These are phyloP conservation scores for Vollenhovia emeryi DNA, from an alignment of 1,140 invertebrate genomes.

Conservation along the genomic window DNA sequence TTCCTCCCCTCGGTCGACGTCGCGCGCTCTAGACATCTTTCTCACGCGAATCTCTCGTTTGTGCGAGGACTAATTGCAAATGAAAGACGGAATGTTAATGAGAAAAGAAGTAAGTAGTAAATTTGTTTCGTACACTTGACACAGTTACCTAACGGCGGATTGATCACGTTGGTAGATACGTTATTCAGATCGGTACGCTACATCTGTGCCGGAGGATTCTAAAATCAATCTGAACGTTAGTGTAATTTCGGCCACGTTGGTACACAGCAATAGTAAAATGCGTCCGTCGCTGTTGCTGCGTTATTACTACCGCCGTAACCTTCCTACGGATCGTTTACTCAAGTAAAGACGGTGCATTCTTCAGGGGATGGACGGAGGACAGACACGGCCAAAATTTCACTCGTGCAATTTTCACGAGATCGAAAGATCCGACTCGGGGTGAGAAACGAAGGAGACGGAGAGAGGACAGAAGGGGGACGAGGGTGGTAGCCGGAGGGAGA, in stretches of 20 bases:
- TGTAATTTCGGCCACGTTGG: background rate
- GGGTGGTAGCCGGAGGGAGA: slow-evolving; percentile 46
- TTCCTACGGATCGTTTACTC: slow-evolving; percentile 26
- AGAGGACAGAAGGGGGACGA: background rate
- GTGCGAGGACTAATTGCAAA: background rate
- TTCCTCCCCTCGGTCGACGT: background rate
- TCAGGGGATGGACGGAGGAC: slow-evolving; percentile 26
- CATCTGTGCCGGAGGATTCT: background rate
- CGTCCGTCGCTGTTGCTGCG: background rate
- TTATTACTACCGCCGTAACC: slow-evolving; percentile 3
- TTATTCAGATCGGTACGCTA: background rate
- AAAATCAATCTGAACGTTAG: background rate
- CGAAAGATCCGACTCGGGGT: slow-evolving; percentile 58
- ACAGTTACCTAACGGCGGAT: background rate
- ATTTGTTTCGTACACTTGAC: background rate
- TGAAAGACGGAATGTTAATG: background rate
- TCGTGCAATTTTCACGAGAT: slow-evolving; percentile 74
- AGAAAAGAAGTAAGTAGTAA: too few relatives aligned
- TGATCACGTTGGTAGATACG: too few relatives aligned
- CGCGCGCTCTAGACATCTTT: background rate
- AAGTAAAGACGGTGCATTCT: slow-evolving; percentile 40
- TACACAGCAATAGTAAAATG: background rate
- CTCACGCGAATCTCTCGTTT: background rate
- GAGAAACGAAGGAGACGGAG: slow-evolving; percentile 25
- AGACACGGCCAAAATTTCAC: slow-evolving; percentile 68